phyloP scores from a whole-genome alignment of 2,113 vertebrate species.

The Protobothrops mucrosquamatus region DNA sequence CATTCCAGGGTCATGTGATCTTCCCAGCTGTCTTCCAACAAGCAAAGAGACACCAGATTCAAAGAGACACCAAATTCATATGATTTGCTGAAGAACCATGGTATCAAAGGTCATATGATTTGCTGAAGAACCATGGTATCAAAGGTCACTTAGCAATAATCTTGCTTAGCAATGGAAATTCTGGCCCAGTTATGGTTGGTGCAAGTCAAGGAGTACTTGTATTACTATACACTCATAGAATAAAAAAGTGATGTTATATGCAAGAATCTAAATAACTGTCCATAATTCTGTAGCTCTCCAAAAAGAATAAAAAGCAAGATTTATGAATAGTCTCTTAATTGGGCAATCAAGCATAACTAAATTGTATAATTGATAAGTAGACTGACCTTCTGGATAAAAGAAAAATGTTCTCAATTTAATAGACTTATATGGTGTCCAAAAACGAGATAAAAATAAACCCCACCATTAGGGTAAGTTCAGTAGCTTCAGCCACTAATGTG shows the following conservation, averaged over 20 bases:
- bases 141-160: too few relatives aligned
- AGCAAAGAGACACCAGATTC: too few relatives aligned
- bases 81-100: too few relatives aligned
- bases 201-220: too few relatives aligned
- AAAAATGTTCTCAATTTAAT: not conserved
- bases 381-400: not conserved
- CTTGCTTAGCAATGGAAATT: too few relatives aligned
- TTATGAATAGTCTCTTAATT: not conserved
- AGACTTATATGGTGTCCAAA: not conserved
- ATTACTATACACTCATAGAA: not conserved
- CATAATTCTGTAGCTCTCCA: not conserved
- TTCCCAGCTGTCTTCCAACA: too few relatives aligned
- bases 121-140: too few relatives aligned
- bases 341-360: not conserved
- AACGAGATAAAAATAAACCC: not conserved
- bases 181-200: too few relatives aligned
- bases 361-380: not conserved
- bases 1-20: too few relatives aligned
- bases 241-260: constrained; percentile 1
- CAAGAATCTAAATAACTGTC: not conserved
- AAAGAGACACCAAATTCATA: too few relatives aligned
- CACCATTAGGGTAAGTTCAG: not conserved
- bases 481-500: too few relatives aligned
- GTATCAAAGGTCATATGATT: too few relatives aligned
- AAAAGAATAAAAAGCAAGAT: not conserved